A percentile compares a stretch with the other conserved stretches of the same genome.
phyloP scores from a whole-genome alignment of 2,113 vertebrate species.

The Pituophis catenifer region DNA sequence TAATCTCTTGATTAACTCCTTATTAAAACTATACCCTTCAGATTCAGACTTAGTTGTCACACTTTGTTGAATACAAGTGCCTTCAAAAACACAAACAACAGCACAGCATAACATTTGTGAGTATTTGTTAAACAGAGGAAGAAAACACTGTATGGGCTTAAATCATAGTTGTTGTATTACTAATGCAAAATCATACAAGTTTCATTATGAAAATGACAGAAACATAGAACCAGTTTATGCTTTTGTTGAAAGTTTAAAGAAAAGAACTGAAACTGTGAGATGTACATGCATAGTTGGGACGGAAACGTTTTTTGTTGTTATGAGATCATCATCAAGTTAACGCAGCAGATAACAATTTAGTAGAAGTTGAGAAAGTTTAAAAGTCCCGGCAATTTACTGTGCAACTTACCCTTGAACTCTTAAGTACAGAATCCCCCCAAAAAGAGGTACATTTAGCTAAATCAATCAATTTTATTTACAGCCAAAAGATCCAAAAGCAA shows the following conservation, averaged over 20 bases:
- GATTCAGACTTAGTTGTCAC: not conserved
- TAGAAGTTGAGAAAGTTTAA: not conserved
- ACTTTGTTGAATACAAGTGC: not conserved
- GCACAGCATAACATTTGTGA: not conserved
- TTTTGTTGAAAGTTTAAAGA: slow-evolving; percentile 48
- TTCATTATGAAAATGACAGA: slow-evolving; percentile 3
- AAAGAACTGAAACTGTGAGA: slow-evolving; percentile 44
- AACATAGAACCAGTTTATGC: not conserved
- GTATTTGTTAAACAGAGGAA: slow-evolving; percentile 14
- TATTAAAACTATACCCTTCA: not conserved
- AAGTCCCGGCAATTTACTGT: not conserved
- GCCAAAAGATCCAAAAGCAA: not conserved
- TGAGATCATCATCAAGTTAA: not conserved
- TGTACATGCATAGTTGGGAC: slow-evolving; percentile 32
- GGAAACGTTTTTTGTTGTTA: slow-evolving; percentile 23
- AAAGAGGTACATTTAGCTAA: not conserved
- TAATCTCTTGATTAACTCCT: not conserved
- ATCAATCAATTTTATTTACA: not conserved
- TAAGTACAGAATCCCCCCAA: not conserved
- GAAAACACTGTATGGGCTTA: not conserved
- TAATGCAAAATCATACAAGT: slow-evolving; percentile 1
- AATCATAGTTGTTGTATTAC: slow-evolving; percentile 9
- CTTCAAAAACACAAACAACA: not conserved
- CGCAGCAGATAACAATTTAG: not conserved
- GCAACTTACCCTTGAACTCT: not conserved